Conservation (phyloP, 2,113 vertebrate genomes). For the Cyrtonyx montezumae region DNA sequence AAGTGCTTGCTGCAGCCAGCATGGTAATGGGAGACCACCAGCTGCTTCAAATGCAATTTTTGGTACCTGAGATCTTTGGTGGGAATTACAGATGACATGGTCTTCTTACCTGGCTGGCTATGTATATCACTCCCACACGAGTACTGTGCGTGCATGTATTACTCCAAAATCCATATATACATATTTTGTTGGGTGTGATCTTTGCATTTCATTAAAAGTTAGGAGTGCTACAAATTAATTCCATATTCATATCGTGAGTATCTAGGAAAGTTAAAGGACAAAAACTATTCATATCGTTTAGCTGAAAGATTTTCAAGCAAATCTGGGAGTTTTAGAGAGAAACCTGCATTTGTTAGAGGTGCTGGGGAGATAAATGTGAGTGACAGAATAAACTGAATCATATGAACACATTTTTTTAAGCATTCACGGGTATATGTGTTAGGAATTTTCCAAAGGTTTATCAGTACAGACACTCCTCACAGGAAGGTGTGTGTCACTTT, state of each 20-base stretch:
- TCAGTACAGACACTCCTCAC: neutral
- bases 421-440: neutral
- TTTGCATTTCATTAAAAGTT: constrained; percentile 29
- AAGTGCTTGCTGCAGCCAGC: constrained; percentile 54
- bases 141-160: neutral
- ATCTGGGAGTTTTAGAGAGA: constrained; percentile 24
- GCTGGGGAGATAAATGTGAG: constrained; percentile 18
- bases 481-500: neutral
- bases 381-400: constrained; percentile 14
- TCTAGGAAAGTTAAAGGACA: constrained; percentile 21
- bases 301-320: constrained; percentile 32
- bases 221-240: constrained; percentile 34
- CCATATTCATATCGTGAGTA: neutral
- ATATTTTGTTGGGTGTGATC: neutral
- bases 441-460: constrained; percentile 17
- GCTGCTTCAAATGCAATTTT: constrained; percentile 25
- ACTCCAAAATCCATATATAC: neutral
- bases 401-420: neutral
- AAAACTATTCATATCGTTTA: constrained; percentile 21
- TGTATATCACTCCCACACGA: neutral
- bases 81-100: constrained; percentile 34
- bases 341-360: constrained; percentile 40
- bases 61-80: constrained; percentile 38
- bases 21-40: constrained; percentile 36
- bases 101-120: constrained; percentile 32